Evolutionary conservation across 2,888 invertebrate genomes (phyloP), one percentile per base, ranked within the genome.

Genomic region (Clanis bilineata): DNA sequence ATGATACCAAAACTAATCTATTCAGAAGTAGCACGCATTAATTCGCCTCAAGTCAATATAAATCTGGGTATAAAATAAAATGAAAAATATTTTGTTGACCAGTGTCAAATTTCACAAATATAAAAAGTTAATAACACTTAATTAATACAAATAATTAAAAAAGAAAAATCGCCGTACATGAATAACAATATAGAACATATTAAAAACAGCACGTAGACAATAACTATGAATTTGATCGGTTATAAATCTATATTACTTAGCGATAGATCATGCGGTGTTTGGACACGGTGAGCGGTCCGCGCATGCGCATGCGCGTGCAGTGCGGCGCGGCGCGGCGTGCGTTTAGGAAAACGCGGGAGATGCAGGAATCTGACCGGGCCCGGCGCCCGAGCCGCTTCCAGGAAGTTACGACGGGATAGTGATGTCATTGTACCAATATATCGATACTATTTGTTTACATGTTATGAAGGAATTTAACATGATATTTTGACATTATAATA

Each of bases 371-470:
- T 85, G 87, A 84, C 83, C 85, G 85, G 77, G 80, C 82, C 47
- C 83, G 88, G 88, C 92, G 90, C 88, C 85, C 85, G 86, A 80
- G 77, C 80, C 73, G 82, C 86, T 90, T 93, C 93, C 92, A 88
- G 90, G 91, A 90, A 91, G 83, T 88, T 84, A 85, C 85, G 86
- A 85, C 83, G 74, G 86, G 82, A 86, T 85, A 85, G 86, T 85
- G 85, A 82, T 74, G 87, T 60, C 66, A 62, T 66, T 21, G 10
- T 6, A 32, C 1, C 18, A 2, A 18, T 18, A 45, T 55, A 54
- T 55, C 55, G 60, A 41, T 39, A 56, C 61, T 66, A 62, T 57
- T 28, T 18, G 32, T 57, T 32, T 5, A 10, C 10, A 1, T 43
- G 7, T 15, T 43, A 6, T n/a, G 3, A 43, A 43, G 15, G 15